Percentiles rank a stretch among this genome's conserved stretches.
Evolutionary conservation across 1,140 invertebrate genomes (phyloP).

Genomic region (Berghia stephanieae): DNA sequence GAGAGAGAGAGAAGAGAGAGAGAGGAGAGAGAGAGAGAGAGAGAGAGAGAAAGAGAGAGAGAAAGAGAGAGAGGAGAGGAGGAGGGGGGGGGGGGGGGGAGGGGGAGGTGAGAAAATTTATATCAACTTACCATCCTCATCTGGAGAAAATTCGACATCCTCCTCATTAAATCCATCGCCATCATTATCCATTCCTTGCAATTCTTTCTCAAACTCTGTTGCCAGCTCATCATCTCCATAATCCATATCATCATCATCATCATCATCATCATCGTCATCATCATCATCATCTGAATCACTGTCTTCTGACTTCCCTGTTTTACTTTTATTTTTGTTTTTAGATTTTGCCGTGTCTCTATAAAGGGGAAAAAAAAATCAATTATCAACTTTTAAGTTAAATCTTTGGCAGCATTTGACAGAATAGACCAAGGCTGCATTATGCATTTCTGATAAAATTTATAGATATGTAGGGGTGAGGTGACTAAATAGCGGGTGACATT

Average conservation of each 20-base stretch:
- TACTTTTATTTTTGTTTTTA: conserved; percentile 37
- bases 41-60: conserved; percentile 24
- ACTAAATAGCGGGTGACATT: too few relatives aligned
- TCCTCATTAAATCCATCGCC: conserved; percentile 39
- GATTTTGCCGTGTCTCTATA: conserved; percentile 38
- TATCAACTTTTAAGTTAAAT: neutral
- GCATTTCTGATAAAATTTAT: too few relatives aligned
- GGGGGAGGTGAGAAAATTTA: neutral
- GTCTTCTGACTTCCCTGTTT: conserved; percentile 35
- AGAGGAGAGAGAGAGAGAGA: conserved; percentile 21
- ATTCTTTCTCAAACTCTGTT: conserved; percentile 37
- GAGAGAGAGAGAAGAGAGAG: conserved; percentile 6
- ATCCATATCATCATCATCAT: conserved; percentile 61
- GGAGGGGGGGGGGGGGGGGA: too few relatives aligned
- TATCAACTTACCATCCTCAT: conserved; percentile 21
- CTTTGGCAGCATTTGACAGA: too few relatives aligned
- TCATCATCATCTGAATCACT: conserved; percentile 48
- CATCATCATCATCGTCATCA: conserved; percentile 54
- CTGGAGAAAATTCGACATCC: conserved; percentile 24
- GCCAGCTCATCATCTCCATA: conserved; percentile 51
- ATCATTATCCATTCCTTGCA: conserved; percentile 23
- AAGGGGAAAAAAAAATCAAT: conserved; percentile 33
- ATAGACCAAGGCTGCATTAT: too few relatives aligned
- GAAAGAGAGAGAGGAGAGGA: neutral
- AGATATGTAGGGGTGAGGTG: too few relatives aligned